Conservation (phyloP, 1,140 invertebrate species). For the Ridgeia piscesae region DNA sequence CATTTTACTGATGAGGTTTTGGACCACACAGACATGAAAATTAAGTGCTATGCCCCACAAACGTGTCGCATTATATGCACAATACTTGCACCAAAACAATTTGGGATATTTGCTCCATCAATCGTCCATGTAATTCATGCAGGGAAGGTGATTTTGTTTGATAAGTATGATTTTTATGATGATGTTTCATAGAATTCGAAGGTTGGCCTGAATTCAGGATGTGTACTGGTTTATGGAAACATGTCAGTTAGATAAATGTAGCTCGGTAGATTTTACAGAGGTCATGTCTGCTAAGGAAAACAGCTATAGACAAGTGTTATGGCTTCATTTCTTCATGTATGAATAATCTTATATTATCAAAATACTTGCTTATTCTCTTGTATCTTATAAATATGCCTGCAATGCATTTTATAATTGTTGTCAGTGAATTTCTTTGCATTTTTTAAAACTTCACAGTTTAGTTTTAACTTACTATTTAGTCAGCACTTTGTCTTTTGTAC, state of each 20-base stretch:
- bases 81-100: background rate
- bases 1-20: background rate
- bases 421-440: background rate
- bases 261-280: background rate
- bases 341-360: background rate
- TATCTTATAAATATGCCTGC: background rate
- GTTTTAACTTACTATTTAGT: background rate
- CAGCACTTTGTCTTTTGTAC: background rate
- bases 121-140: background rate
- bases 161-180: background rate
- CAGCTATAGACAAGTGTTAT: background rate
- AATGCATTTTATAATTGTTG: background rate
- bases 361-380: background rate
- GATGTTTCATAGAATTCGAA: background rate
- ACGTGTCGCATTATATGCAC: background rate
- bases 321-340: background rate
- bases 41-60: background rate
- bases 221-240: background rate
- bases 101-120: background rate
- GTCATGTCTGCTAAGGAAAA: background rate
- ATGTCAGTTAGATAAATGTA: background rate
- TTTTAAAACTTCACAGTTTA: background rate
- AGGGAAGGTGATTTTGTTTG: background rate
- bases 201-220: background rate
- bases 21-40: background rate